Evolutionary conservation across 2,888 invertebrate genomes (phyloP).

Genomic region (Calameuta idolon): DNA sequence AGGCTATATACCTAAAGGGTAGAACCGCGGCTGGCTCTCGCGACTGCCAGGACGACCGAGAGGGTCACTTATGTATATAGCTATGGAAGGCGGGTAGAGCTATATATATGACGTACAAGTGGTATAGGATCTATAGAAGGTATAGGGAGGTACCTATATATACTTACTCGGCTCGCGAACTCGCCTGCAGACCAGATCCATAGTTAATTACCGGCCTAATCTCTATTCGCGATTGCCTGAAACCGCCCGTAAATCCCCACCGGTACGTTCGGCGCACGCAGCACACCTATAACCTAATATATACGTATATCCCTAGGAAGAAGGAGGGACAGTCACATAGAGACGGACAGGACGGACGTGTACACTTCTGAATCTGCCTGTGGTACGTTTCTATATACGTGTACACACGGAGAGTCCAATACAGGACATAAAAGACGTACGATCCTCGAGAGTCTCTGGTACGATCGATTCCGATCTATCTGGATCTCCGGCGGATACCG

Average conservation of each 20-base stretch:
- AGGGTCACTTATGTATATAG: conserved; percentile 56
- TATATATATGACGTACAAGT: not conserved
- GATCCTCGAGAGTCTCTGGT: conserved; percentile 3
- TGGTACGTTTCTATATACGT: not conserved
- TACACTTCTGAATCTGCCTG: not conserved
- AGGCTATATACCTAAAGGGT: conserved; percentile 42
- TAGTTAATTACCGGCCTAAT: conserved; percentile 67
- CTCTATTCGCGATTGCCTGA: conserved; percentile 67
- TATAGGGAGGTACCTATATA: not conserved
- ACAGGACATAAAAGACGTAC: not conserved
- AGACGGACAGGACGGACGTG: not conserved
- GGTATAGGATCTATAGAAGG: not conserved
- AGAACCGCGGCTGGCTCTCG: conserved; percentile 55
- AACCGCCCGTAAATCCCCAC: conserved; percentile 67
- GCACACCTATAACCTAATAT: not conserved
- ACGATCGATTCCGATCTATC: conserved; percentile 1
- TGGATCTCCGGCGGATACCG: not conserved
- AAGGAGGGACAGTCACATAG: not conserved
- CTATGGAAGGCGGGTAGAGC: conserved; percentile 27
- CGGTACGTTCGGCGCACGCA: conserved; percentile 59
- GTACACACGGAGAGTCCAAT: not conserved
- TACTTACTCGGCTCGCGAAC: conserved; percentile 48
- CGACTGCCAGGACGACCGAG: conserved; percentile 34
- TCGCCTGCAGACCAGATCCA: conserved; percentile 64
- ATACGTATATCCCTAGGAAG: not conserved